Evolutionary conservation across 2,888 invertebrate species (phyloP), one percentile per base, ranked within the genome.

Genomic region (Endotricha flammealis): DNA sequence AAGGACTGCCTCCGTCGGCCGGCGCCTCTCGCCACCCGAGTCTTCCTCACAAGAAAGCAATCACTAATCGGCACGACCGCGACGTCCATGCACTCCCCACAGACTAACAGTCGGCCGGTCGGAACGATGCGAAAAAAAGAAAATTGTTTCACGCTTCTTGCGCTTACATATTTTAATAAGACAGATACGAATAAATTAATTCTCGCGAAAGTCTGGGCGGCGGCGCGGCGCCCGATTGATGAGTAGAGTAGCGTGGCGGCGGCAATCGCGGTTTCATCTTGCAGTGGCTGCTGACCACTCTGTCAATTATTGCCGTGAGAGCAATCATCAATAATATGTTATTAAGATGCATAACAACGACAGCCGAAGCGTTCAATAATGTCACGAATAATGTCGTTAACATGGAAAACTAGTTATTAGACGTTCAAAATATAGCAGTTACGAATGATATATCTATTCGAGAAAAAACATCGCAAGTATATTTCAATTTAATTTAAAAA

Each of bases 131-230:
- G 67, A 66, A 68, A 81, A 77, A 80, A 83, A 85, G 83, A 82
- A 86, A 85, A 81, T 81, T 71, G 69, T 73, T 85, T 82, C 80
- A 86, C 82, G 83, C 77, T 75, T 69, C 68, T 64, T 80, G 83
- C 80, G 72, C 78, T 67, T 67, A 73, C 76, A 75, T 76, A 74
- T 78, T 76, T 78, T 78, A 80, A 75, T 78, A 79, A 77, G 78
- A 64, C 58, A 57, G 66, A 68, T 71, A 73, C 64, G 74, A 81
- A 82, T 79, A 74, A 77, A 79, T 83, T 78, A 76, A 57, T 68
- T 61, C 68, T 56, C 66, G 80, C 79, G 85, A 86, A 86, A 85
- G 85, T 85, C 72, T 64, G 59, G 67, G 64, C 65, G 57, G 70
- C 57, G 52, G 48, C 44, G 56, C 45, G 57, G 58, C 58, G 54